These are phyloP conservation scores for Haliclystus octoradiatus DNA, from an alignment of 30 jellyfish, hydroid and myxozoan genomes.

Conservation along the genomic window DNA sequence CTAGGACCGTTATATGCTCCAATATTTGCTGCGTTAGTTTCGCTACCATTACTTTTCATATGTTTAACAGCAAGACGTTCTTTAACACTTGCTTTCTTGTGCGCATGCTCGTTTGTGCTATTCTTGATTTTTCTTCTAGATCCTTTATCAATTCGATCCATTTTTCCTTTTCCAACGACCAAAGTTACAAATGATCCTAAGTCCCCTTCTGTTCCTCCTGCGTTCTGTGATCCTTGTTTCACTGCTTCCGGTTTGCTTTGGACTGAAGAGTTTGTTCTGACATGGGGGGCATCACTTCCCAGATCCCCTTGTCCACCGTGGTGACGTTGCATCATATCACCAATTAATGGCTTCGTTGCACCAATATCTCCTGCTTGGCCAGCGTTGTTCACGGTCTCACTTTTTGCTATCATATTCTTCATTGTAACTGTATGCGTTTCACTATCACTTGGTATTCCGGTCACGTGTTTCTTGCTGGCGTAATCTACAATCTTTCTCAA, in stretches of 20 bases:
- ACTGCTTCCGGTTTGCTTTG: slow-evolving; percentile 18
- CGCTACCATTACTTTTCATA: slow-evolving; percentile 57
- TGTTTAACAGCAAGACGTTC: slow-evolving; percentile 69
- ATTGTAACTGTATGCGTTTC: too few relatives aligned
- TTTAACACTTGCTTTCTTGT: slow-evolving; percentile 60
- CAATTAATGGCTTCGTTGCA: slow-evolving; percentile 85
- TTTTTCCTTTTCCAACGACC: slow-evolving; percentile 75
- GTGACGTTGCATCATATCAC: slow-evolving; percentile 13
- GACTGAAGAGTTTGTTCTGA: slow-evolving; percentile 23
- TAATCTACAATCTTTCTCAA: too few relatives aligned
- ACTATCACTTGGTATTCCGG: too few relatives aligned
- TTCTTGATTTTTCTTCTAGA: slow-evolving; percentile 32
- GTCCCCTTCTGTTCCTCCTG: slow-evolving; percentile 45
- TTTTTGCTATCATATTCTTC: slow-evolving; percentile 56
- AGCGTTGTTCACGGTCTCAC: neutral
- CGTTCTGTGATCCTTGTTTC: slow-evolving; percentile 12
- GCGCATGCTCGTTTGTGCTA: slow-evolving; percentile 36
- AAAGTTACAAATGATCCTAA: slow-evolving; percentile 83
- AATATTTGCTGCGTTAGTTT: slow-evolving; percentile 81
- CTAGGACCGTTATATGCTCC: slow-evolving; percentile 73
- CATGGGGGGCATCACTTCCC: slow-evolving; percentile 42
- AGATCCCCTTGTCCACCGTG: slow-evolving; percentile 43
- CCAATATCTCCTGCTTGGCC: slow-evolving; percentile 94
- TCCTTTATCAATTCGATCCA: slow-evolving; percentile 59
- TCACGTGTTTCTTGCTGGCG: too few relatives aligned